Conservation (phyloP, 2,113 vertebrate species). For the Eleginops maclovinus region DNA sequence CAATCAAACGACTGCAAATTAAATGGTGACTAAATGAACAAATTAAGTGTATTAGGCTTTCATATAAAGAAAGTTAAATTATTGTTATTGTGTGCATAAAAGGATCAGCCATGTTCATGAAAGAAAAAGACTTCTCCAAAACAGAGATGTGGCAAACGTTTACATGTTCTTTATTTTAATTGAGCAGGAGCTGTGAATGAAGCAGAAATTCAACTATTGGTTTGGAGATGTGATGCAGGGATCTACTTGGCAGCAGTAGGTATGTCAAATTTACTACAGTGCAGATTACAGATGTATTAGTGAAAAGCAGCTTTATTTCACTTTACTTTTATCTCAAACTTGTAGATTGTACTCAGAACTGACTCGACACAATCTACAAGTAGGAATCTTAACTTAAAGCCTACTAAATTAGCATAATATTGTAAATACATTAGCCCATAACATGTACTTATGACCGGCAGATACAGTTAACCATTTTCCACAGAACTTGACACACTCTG, state of each 20-base stretch:
- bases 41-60: not conserved
- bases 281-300: not conserved
- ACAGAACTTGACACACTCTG: not conserved
- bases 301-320: conserved; percentile 12
- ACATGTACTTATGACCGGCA: conserved; percentile 7
- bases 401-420: no score
- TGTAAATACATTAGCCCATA: not conserved
- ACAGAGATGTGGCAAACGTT: conserved; percentile 5
- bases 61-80: no score
- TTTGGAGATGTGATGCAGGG: conserved; percentile 18
- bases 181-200: conserved; percentile 35
- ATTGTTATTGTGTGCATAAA: not conserved
- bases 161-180: conserved; percentile 58
- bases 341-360: not conserved
- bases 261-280: not conserved
- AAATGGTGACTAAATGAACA: not conserved
- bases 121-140: not conserved
- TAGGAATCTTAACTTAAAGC: not conserved
- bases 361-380: conserved; percentile 16
- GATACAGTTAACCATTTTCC: conserved; percentile 12
- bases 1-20: not conserved
- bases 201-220: conserved; percentile 2
- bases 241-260: conserved; percentile 16
- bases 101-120: not conserved
- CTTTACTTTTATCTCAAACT: not conserved